phyloP scores from a whole-genome alignment of 2,113 vertebrate genomes.

The Murina feae region DNA sequence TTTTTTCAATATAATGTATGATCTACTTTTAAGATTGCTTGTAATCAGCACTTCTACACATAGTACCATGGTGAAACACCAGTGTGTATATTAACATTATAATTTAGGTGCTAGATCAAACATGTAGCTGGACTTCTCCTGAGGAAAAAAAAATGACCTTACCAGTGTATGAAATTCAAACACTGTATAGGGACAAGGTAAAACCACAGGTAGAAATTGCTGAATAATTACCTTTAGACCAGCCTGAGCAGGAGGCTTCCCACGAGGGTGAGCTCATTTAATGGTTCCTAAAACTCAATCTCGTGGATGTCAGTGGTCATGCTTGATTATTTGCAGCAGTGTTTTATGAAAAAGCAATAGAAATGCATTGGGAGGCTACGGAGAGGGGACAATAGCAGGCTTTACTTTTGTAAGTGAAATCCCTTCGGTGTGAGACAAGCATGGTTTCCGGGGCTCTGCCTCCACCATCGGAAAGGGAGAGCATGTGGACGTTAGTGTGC shows the following conservation, averaged over 20 bases:
- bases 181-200: conserved; percentile 79
- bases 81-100: background rate
- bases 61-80: background rate
- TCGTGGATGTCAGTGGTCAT: conserved; percentile 85
- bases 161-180: conserved; percentile 77
- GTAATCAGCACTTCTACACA: background rate
- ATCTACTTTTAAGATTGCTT: background rate
- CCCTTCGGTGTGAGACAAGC: conserved; percentile 62
- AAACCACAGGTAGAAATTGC: conserved; percentile 85
- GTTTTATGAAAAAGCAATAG: conserved; percentile 85
- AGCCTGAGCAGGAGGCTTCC: conserved; percentile 83
- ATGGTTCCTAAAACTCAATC: conserved; percentile 89
- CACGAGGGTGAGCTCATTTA: conserved; percentile 85
- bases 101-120: conserved; percentile 46
- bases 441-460: conserved; percentile 65
- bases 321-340: conserved; percentile 84
- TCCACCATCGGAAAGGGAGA: conserved; percentile 54
- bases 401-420: conserved; percentile 72
- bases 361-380: conserved; percentile 73
- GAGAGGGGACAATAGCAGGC: conserved; percentile 74
- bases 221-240: conserved; percentile 89
- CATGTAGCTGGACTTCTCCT: conserved; percentile 59
- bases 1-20: background rate
- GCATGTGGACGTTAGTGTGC: background rate
- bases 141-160: conserved; percentile 78